These are phyloP conservation scores for Philopotamus ludificatus DNA, from an alignment of 1,140 invertebrate genomes.

Conservation along the genomic window DNA sequence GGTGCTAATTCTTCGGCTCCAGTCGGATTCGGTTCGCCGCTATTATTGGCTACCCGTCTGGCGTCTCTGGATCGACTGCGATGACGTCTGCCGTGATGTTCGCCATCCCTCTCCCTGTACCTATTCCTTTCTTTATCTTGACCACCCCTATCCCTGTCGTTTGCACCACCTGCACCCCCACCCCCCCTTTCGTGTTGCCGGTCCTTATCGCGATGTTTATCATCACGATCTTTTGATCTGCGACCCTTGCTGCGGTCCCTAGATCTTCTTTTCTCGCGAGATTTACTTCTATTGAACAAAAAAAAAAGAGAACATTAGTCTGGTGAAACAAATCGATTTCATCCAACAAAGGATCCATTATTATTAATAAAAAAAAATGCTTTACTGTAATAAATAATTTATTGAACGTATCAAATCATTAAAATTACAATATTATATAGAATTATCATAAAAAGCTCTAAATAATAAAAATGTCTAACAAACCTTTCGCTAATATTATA, in stretches of 20 bases:
- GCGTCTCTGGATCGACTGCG: slow-evolving; percentile 48
- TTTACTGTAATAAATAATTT: no score
- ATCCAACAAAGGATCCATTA: no score
- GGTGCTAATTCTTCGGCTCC: slow-evolving; percentile 81
- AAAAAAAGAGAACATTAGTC: no score
- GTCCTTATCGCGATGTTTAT: slow-evolving; percentile 47
- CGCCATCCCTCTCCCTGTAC: slow-evolving; percentile 41
- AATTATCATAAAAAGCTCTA: no score
- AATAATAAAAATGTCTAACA: slow-evolving; percentile 11
- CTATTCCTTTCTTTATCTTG: slow-evolving; percentile 45
- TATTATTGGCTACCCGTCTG: slow-evolving; percentile 44
- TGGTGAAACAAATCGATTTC: background rate
- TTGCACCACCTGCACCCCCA: slow-evolving; percentile 45
- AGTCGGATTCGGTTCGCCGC: slow-evolving; percentile 33
- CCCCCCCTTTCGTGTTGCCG: slow-evolving; percentile 46
- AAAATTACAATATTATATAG: no score
- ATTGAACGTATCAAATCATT: no score
- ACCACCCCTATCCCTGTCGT: slow-evolving; percentile 43
- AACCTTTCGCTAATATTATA: background rate
- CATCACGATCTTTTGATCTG: slow-evolving; percentile 44
- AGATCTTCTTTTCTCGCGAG: slow-evolving; percentile 54
- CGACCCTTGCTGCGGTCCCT: slow-evolving; percentile 46
- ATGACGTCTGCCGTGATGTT: slow-evolving; percentile 47
- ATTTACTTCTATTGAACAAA: slow-evolving; percentile 53
- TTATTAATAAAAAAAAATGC: no score